Conservation (phyloP, 2,113 vertebrate genomes). For the Lethenteron reissneri region DNA sequence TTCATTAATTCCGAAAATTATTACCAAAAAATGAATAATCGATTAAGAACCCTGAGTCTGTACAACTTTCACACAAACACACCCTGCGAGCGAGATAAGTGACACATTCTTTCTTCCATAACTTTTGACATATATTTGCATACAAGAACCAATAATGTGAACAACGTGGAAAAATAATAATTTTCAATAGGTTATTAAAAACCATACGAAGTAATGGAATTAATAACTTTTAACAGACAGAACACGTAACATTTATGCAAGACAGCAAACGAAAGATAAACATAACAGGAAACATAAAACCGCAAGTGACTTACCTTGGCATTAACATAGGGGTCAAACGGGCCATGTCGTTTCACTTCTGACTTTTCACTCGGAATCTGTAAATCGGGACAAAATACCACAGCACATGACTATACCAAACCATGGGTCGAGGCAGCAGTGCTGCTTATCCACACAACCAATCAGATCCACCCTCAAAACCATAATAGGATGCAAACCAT, state of each 20-base stretch:
- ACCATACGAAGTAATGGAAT: slow-evolving; percentile 16
- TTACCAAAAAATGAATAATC: too few species aligned
- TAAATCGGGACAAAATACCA: slow-evolving; percentile 17
- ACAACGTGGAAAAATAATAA: slow-evolving; percentile 14
- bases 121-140: rapidly evolving
- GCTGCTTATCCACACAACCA: too few species aligned
- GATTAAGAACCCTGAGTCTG: too few species aligned
- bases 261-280: neutral
- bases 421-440: too few species aligned
- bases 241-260: slow-evolving; percentile 1
- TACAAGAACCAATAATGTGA: neutral
- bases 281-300: slow-evolving; percentile 7
- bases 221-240: slow-evolving; percentile 12
- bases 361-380: slow-evolving; percentile 95
- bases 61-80: too few species aligned
- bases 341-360: slow-evolving; percentile 99
- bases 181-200: slow-evolving; percentile 17
- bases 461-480: too few species aligned
- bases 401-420: too few species aligned
- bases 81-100: too few species aligned
- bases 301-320: slow-evolving; percentile 89
- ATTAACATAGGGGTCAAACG: slow-evolving; percentile 99
- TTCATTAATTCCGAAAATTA: too few species aligned
- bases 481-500: too few species aligned
- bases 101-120: too few species aligned